Evolutionary conservation across 2,888 invertebrate genomes (phyloP).

Genomic region (Pyrgus malvae): DNA sequence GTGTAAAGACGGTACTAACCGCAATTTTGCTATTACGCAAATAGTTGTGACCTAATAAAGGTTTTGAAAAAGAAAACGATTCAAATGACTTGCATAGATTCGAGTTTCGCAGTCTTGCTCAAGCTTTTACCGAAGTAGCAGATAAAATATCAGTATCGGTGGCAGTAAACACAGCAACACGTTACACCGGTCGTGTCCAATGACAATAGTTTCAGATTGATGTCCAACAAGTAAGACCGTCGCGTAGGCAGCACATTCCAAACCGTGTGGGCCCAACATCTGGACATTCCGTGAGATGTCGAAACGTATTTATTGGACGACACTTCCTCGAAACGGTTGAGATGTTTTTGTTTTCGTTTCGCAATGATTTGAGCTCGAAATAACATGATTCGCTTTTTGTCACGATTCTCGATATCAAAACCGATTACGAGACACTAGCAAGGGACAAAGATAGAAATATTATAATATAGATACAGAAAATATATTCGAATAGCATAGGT

Average conservation of each 20-base stretch:
- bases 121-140: conserved; percentile 15
- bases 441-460: neutral
- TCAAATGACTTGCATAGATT: no score
- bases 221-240: conserved; percentile 41
- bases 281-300: conserved; percentile 51
- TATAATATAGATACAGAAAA: no score
- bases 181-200: conserved; percentile 34
- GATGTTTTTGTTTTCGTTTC: conserved; percentile 21
- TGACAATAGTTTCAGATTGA: conserved; percentile 49
- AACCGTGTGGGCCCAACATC: conserved; percentile 61
- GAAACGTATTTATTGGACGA: conserved; percentile 45
- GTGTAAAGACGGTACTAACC: no score
- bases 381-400: conserved; percentile 11
- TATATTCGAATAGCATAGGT: no score
- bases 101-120: neutral
- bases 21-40: no score
- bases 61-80: no score
- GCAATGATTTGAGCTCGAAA: conserved; percentile 9
- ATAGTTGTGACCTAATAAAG: no score
- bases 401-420: conserved; percentile 1
- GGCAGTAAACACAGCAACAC: conserved; percentile 30
- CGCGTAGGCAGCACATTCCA: conserved; percentile 68
- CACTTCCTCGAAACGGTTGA: conserved; percentile 40
- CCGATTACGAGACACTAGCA: neutral
- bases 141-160: conserved; percentile 31